Conservation (phyloP, 2,888 invertebrate species). For the Diplolepis rosae region DNA sequence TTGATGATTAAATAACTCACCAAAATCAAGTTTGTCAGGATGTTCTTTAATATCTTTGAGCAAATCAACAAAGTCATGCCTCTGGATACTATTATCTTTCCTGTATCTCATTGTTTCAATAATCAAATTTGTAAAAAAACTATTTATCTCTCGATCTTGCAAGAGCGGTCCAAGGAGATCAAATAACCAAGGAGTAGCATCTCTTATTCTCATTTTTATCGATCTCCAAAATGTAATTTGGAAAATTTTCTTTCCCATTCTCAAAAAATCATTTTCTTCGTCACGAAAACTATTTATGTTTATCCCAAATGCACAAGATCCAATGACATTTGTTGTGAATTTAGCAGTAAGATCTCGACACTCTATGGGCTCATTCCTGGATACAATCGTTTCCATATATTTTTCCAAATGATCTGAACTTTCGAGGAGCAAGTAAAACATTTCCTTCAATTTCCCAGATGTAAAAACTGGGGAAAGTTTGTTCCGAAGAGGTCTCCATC, state of each 20-base stretch:
- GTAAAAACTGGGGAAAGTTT: constrained; percentile 75
- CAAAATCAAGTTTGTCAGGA: too few species aligned
- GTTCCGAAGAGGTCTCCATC: constrained; percentile 73
- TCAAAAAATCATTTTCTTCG: constrained; percentile 70
- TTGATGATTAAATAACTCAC: too few species aligned
- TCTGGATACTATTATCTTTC: constrained; percentile 65
- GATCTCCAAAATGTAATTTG: constrained; percentile 39
- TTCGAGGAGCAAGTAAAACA: constrained; percentile 71
- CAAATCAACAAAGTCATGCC: constrained; percentile 73
- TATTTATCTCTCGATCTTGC: constrained; percentile 53
- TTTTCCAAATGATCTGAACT: constrained; percentile 65
- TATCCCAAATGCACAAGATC: constrained; percentile 73
- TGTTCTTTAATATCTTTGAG: constrained; percentile 65
- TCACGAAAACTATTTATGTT: constrained; percentile 69
- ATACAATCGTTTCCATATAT: constrained; percentile 54
- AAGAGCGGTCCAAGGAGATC: constrained; percentile 47
- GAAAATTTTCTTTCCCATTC: constrained; percentile 66
- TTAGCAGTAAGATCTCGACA: constrained; percentile 67
- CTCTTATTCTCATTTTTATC: constrained; percentile 49
- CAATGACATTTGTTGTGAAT: constrained; percentile 74
- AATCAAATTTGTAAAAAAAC: constrained; percentile 66
- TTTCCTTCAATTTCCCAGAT: constrained; percentile 74
- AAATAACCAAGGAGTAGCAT: constrained; percentile 52
- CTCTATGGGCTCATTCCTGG: constrained; percentile 53
- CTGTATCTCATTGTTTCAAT: constrained; percentile 67